phyloP scores from a whole-genome alignment of 2,888 invertebrate species.

The Ophraella communa region DNA sequence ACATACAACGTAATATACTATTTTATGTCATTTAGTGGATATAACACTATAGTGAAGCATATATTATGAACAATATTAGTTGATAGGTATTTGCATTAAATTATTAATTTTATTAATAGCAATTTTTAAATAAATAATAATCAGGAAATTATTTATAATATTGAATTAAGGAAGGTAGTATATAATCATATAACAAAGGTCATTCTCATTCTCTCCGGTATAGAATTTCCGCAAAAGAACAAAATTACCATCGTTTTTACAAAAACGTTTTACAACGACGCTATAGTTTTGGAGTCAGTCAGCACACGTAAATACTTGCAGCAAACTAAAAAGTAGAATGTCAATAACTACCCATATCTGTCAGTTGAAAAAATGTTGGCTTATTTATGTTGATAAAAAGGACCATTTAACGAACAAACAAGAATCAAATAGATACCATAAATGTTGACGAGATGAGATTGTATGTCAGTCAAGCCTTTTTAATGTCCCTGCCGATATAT shows the following conservation, averaged over 20 bases:
- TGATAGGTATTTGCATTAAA: no score
- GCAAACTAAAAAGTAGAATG: constrained; percentile 24
- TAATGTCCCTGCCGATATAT: constrained; percentile 13
- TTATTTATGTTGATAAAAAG: constrained; percentile 26
- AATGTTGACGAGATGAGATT: constrained; percentile 24
- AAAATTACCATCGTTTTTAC: constrained; percentile 22
- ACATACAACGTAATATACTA: no score
- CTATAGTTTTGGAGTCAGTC: constrained; percentile 16
- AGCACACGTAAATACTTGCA: constrained; percentile 22
- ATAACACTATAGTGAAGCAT: no score
- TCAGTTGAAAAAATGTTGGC: constrained; percentile 16
- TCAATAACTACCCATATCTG: constrained; percentile 28
- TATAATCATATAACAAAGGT: neutral
- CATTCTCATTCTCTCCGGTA: constrained; percentile 15
- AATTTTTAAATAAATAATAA: neutral
- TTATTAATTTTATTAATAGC: no score
- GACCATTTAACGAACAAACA: constrained; percentile 24
- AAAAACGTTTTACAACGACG: constrained; percentile 2
- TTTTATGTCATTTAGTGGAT: no score
- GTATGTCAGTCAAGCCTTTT: constrained; percentile 21
- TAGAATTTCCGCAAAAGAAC: constrained; percentile 22
- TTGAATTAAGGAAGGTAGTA: neutral
- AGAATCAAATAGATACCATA: constrained; percentile 25
- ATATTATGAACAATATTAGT: no score
- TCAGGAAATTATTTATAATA: neutral